Evolutionary conservation across 2,797 vertebrate species (phyloP), one percentile per base, ranked within the genome.

Genomic region (Lepilemur septentrionalis): DNA sequence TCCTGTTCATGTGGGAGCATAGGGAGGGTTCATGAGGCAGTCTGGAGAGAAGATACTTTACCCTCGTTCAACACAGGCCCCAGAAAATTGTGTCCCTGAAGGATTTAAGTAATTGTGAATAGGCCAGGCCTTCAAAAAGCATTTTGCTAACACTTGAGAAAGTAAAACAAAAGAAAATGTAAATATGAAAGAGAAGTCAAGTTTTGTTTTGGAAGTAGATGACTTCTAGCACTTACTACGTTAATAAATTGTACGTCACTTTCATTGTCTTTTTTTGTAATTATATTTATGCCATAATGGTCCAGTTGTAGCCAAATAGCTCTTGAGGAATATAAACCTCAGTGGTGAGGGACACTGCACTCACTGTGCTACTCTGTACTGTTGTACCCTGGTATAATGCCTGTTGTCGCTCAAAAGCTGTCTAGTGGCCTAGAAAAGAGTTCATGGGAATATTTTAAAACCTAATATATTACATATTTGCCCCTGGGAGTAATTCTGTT

Each of bases 101-200:
- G 23, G 20, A 50, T 84, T 63, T 93, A 43, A 38, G 0, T 61
- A 79, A 63, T 17, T 92, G 87, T 38, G 28, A 88, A 38, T 32
- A 65, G 72, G 76, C 52, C 9, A 90, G n/a, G 48, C 30, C 90
- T 93, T 73, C 63, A 80, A 23, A 57, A 57, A 95, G n/a, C 41
- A 80, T 89, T 93, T 95, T 95, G 63, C 57, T 55, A 48, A 94
- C 38, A 86, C 14, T 7, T 86, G n/a, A 84, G 23, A 94, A 92
- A 95, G 90, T 80, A 48, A 82, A 90, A 86, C 43, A 50, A 84
- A 92, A 48, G 35, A 75, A 32, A 92, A 52, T 65, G 3, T 69
- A 67, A 94, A 83, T 93, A 89, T 15, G 79, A 84, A 89, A 80
- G 59, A 59, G 11, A 87, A 38, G 30, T 46, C 30, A 65, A 22